Base-by-base conservation (phyloP, 2,113 vertebrate genomes). In the Bufo bufo region DNA sequence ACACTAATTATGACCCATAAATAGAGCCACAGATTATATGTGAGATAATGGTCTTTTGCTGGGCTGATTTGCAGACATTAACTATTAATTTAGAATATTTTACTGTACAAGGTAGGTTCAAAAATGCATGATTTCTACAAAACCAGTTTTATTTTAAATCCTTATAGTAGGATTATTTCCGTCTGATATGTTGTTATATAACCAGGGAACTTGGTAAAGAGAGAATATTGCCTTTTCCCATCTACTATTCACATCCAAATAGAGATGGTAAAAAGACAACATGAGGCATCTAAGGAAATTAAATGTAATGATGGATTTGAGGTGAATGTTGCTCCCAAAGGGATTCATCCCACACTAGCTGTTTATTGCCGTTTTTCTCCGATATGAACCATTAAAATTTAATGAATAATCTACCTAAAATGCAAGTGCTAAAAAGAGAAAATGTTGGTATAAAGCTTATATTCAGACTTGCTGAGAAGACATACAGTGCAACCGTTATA, bases 361-460 rank as follows among this genome's bases (percentile, higher is more conserved):
- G 61, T 65, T 66, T 66, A 65, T 50, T 66, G 45, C 52, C 43
- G 63, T 13, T 56, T 75, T 63, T 85, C 47, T 20, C 52, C 75
- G 69, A 75, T 75, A 85, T 58, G 17, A 59, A 54, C 54, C 52
- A 85, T 85, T 75, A 85, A 85, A 75, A 19, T 75, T 75, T 85
- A 77, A 85, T 85, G 71, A 75, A 85, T 52, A 74, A 75, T 85
- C 84, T 72, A 65, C 52, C 71, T 75, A 75, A 85, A 85, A 85
- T 85, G 84, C 84, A 75, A 59, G 43, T 16, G 6, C 69, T 56
- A 17, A 19, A 13, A 85, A 20, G 23, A 47, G 16, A 33, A 52
- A 85, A 12, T 85, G 23, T 72, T 71, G 3, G 33, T 43, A 74
- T 47, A 47, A 47, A 74, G 43, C 45, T 74, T 74, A 43, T 16